Evolutionary conservation across 2,888 invertebrate species (phyloP), one percentile per base, ranked within the genome.

Genomic region (Mayetiola destructor): DNA sequence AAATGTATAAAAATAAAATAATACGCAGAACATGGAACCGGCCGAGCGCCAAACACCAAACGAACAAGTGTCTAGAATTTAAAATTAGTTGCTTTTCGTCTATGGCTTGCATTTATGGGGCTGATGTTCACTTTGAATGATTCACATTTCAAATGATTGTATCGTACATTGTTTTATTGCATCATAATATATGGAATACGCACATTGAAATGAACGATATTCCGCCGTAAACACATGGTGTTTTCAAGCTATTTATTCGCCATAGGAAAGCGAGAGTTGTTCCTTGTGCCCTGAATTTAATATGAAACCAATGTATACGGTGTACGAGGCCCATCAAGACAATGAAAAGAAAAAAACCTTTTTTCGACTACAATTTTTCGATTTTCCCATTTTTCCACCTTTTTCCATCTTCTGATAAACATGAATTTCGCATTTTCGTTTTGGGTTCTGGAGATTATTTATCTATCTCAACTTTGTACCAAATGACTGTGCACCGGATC

Each of bases 1-100:
- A n/a, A n/a, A n/a, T n/a, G n/a, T n/a, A n/a, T n/a, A n/a, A n/a
- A n/a, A n/a, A n/a, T n/a, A n/a, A n/a, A n/a, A n/a, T n/a, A n/a
- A n/a, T n/a, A n/a, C n/a, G n/a, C n/a, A n/a, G n/a, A n/a, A n/a
- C n/a, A n/a, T n/a, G n/a, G n/a, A n/a, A n/a, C n/a, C n/a, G n/a
- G n/a, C n/a, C n/a, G n/a, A n/a, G n/a, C n/a, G n/a, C n/a, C 42
- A 23, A 14, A 23, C 21, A 23, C 48, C n/a, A 27, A 48, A 48
- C 16, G 48, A 48, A 48, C 48, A 48, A 48, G 48, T 48, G 48
- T 48, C 48, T 27, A 14, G 48, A 48, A 27, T 48, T 27, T 48
- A 27, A 48, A 48, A 20, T 48, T 48, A 48, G 48, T 48, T 5
- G 14, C 23, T 42, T 4, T 21, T 4, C 10, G 23, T 23, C 42